Base-by-base conservation (phyloP, 2,888 invertebrate species). In the Chamaedrilus cognettii region DNA sequence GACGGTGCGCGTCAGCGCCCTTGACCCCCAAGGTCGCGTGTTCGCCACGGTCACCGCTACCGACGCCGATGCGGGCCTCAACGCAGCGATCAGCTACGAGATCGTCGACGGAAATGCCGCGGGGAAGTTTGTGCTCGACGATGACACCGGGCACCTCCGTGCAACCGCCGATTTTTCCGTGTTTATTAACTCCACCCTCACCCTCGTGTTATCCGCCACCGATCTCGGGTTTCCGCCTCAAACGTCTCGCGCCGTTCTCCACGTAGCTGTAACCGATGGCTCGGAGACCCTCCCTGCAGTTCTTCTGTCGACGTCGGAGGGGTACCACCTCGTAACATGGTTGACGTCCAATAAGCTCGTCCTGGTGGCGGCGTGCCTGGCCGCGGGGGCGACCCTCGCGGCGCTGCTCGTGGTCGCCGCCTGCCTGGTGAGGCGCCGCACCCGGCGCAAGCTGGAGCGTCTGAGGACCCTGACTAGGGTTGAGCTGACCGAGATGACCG, bases 21-120 rank as follows among this genome's bases (percentile, higher is more conserved):
- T 34, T 26, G 59, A 60, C 30, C 61, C 58, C 2, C 23, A 68
- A 1, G 62, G 63, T 32, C 63, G 59, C 3, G 58, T 28, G 15
- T 59, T 69, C 28, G 58, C 66, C 35, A 50, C 42, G 26, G 34
- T 72, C 2, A 42, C 32, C 2, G 68, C 65, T n/a, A 31, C 57
- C 32, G 72, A 72, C 52, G 42, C 63, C 2, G 71, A 72, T 50
- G 28, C 56, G 19, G 71, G 71, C 30, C 33, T 51, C 23, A 72
- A 72, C 58, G 62, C 69, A 3, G 66, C 60, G 7, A 42, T 72
- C 7, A 59, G 49, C 28, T 72, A 64, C 62, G 60, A 65, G 11
- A 51, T 71, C 31, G 35, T 34, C n/a, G 65, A 63, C 30, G 67
- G 69, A 49, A 60, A 69, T 34, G 60, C 57, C 3, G 55, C 26